phyloP scores from a whole-genome alignment of 2,888 invertebrate genomes.

The Germaria angustata region DNA sequence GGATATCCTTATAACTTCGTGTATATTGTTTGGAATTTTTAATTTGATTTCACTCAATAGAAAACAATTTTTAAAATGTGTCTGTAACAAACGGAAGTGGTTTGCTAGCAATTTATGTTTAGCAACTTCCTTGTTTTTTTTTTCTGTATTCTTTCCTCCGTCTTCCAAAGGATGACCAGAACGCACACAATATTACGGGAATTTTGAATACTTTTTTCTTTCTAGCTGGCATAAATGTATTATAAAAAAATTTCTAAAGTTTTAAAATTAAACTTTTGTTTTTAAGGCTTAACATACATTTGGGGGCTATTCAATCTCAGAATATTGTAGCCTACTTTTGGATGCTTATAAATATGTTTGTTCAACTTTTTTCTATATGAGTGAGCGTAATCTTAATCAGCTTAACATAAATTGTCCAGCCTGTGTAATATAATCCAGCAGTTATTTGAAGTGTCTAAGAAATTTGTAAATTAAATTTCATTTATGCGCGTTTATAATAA shows the following conservation, averaged over 20 bases:
- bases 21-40: constrained; percentile 57
- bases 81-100: constrained; percentile 61
- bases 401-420: no score
- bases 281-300: constrained; percentile 48
- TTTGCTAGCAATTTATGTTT: constrained; percentile 54
- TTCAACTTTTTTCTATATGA: neutral
- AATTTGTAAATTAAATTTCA: neutral
- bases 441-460: neutral
- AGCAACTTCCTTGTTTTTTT: constrained; percentile 6
- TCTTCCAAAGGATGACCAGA: neutral
- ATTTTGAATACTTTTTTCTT: neutral
- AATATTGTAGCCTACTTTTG: constrained; percentile 16
- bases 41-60: constrained; percentile 61
- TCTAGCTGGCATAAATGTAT: constrained; percentile 13
- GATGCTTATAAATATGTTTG: neutral
- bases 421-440: no score
- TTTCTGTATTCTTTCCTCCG: neutral
- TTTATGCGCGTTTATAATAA: no score
- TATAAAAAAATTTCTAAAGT: neutral
- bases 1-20: constrained; percentile 19
- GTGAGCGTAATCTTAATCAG: neutral
- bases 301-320: constrained; percentile 16
- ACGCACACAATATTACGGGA: constrained; percentile 36
- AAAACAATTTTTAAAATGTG: constrained; percentile 54
- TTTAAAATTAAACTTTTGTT: constrained; percentile 30